phyloP scores from a whole-genome alignment of 2,888 invertebrate genomes.

The Drosophila rellima region DNA sequence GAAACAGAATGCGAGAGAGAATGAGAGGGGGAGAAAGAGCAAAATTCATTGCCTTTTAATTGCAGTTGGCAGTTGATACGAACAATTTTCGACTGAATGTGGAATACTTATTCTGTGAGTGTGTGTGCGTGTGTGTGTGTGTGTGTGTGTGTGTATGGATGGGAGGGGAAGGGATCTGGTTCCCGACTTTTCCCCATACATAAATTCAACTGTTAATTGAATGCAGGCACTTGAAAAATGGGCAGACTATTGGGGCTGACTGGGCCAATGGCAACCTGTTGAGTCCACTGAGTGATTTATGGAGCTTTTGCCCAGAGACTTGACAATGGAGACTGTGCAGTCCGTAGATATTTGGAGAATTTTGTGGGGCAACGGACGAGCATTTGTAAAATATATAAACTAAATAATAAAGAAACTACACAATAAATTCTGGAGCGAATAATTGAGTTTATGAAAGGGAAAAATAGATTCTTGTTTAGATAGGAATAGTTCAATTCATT shows the following conservation, averaged over 20 bases:
- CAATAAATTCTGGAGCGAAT: too few species aligned
- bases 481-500: neutral
- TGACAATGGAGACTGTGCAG: conserved; percentile 32
- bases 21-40: conserved; percentile 25
- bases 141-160: neutral
- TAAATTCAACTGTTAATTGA: conserved; percentile 78
- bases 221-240: conserved; percentile 75
- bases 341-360: conserved; percentile 4
- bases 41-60: conserved; percentile 82
- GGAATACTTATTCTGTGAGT: conserved; percentile 25
- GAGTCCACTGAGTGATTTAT: conserved; percentile 57
- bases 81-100: conserved; percentile 57
- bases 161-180: conserved; percentile 7
- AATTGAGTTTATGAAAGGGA: neutral
- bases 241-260: conserved; percentile 51
- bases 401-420: conserved; percentile 1
- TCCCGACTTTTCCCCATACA: conserved; percentile 53
- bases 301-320: conserved; percentile 35
- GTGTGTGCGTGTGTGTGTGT: conserved; percentile 15
- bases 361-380: neutral
- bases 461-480: neutral
- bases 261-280: conserved; percentile 67
- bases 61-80: conserved; percentile 77
- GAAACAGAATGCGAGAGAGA: neutral
- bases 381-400: neutral